Percentiles rank a stretch among this genome's conserved stretches.
phyloP scores from a whole-genome alignment of 2,888 invertebrate genomes.

The Hymenopus coronatus region DNA sequence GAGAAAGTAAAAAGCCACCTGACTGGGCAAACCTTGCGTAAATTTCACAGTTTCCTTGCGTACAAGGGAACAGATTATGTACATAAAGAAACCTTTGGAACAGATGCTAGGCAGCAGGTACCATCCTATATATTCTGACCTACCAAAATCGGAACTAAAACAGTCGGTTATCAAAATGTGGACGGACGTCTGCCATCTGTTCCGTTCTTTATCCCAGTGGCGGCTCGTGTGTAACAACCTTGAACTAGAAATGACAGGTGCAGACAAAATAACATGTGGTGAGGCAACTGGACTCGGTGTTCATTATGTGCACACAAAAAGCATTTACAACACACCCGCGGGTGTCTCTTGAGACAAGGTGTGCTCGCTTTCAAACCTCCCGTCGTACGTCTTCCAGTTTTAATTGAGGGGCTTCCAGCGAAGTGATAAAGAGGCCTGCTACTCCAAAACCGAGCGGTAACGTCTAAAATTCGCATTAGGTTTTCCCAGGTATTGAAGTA shows the following conservation, averaged over 20 bases:
- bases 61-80: neutral
- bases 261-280: neutral
- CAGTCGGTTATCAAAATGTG: neutral
- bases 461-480: no score
- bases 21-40: neutral
- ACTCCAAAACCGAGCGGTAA: no score
- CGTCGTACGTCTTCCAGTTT: no score
- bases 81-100: neutral
- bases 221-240: neutral
- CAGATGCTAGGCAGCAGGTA: neutral
- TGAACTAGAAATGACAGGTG: neutral
- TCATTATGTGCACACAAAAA: neutral
- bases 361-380: no score
- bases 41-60: neutral
- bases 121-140: neutral
- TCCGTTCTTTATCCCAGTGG: neutral
- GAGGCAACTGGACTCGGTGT: neutral
- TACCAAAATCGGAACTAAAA: neutral
- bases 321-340: neutral
- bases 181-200: neutral
- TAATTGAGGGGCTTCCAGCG: no score
- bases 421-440: no score
- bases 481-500: no score
- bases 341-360: neutral
- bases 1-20: neutral